Base-by-base conservation (phyloP, 2,113 vertebrate species). In the Nycticorax nycticorax region DNA sequence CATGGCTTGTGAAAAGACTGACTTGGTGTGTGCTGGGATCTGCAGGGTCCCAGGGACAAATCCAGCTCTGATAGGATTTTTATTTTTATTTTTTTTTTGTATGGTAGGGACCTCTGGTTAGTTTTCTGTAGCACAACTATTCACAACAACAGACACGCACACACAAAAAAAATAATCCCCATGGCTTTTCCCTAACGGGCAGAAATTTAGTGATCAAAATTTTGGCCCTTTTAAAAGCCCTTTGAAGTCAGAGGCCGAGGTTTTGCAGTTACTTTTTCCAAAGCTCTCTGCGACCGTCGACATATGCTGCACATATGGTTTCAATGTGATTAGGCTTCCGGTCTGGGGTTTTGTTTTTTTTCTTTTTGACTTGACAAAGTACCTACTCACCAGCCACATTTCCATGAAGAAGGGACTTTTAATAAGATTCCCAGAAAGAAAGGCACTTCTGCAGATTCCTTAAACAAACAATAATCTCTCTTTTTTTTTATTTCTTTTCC, bases 301-400 rank as follows among this genome's bases (percentile, higher is more conserved):
- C 96, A 95, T 94, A 81, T 89, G 95, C 83, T 93, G 84, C 92
- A 87, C 97, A 97, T 94, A 82, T 95, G 97, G 92, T 93, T 97
- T 95, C 69, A 92, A 85, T 97, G 86, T 43, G 91, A 92, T 91
- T 56, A 87, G 84, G 92, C 77, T 97, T 95, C 91, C 8, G 12
- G 95, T 89, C 48, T 53, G 56, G 14, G 12, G 9, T 41, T 41
- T 41, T 47, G 7, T 60, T 84, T 64, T 68, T 59, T 56, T 41
- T 43, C 26, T 74, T 56, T 72, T 84, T 55, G 74, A 81, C 64
- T 92, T 93, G 80, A 94, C 66, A 81, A 75, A 96, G 68, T 89
- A 85, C 37, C 85, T 68, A 81, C 92, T 84, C 74, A 75, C 83
- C 57, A 94, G 45, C 33, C 72, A 55, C 93, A 78, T 89, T 91